A percentile compares a stretch with the other conserved stretches of the same genome.
These are phyloP conservation scores for Sandelia bainsii DNA, from an alignment of 2,797 vertebrate genomes.

Conservation along the genomic window DNA sequence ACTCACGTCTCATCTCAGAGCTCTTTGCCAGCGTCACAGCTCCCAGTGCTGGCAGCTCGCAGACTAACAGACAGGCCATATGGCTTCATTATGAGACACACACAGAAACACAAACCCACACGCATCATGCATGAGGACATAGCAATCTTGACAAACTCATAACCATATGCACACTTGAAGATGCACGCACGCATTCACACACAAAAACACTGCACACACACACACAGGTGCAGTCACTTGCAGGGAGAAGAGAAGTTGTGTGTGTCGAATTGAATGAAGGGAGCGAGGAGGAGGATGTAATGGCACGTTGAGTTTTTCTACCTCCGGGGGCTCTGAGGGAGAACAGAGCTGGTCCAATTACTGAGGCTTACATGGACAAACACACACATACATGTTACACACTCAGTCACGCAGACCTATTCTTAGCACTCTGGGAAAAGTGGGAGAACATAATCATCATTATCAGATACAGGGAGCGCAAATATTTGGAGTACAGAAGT, in stretches of 20 bases:
- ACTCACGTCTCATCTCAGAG: constrained; percentile 72
- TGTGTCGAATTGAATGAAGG: constrained; percentile 75
- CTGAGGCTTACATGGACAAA: constrained; percentile 59
- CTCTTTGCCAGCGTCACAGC: constrained; percentile 75
- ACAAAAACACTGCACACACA: constrained; percentile 10
- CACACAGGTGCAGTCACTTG: constrained; percentile 55
- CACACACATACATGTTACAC: constrained; percentile 45
- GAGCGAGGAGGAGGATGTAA: constrained; percentile 67
- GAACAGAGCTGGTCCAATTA: constrained; percentile 77
- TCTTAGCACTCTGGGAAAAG: constrained; percentile 58
- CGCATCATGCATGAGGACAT: constrained; percentile 28
- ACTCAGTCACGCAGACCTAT: constrained; percentile 56
- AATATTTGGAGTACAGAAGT: constrained; percentile 63
- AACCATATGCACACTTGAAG: constrained; percentile 17
- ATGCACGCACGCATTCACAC: not conserved
- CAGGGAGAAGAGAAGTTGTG: constrained; percentile 60
- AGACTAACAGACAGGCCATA: constrained; percentile 81
- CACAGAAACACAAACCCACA: constrained; percentile 41
- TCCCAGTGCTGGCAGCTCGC: constrained; percentile 74
- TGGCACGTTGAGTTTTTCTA: constrained; percentile 71
- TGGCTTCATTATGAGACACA: constrained; percentile 82
- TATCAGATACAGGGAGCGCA: constrained; percentile 54
- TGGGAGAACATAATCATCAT: constrained; percentile 56
- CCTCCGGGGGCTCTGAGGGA: constrained; percentile 65
- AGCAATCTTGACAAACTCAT: constrained; percentile 31